phyloP scores from a whole-genome alignment of 2,797 vertebrate species.

The Amblyraja radiata region DNA sequence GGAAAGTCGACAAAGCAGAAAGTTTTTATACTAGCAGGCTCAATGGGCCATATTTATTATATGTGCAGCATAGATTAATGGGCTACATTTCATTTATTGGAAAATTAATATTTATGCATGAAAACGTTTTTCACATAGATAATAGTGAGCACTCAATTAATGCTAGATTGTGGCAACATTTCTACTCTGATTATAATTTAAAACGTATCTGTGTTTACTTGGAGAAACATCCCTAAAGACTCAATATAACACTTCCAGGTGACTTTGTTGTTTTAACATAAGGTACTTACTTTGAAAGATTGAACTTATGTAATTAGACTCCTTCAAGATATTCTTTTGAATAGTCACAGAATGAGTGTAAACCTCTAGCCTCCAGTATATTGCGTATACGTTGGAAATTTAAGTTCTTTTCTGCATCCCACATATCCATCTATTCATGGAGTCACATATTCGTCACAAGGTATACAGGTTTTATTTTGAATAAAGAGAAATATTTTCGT shows the following conservation, averaged over 20 bases:
- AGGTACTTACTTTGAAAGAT: background rate
- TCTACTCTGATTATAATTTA: background rate
- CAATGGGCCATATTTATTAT: background rate
- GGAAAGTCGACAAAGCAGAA: no score
- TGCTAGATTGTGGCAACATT: background rate
- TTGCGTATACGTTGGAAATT: background rate
- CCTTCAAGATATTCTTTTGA: background rate
- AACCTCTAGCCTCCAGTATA: background rate
- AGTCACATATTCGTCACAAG: background rate
- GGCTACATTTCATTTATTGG: background rate
- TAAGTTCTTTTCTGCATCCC: background rate
- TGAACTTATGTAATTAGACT: background rate
- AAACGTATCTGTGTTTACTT: background rate
- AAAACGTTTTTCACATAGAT: background rate
- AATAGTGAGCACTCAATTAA: background rate
- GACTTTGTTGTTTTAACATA: background rate
- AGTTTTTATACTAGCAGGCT: background rate
- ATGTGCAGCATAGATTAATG: background rate
- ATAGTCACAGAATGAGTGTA: background rate
- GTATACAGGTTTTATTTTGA: background rate
- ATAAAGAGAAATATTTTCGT: background rate
- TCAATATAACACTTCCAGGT: background rate
- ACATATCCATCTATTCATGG: background rate
- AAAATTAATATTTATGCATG: background rate
- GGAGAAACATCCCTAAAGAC: background rate